phyloP scores from a whole-genome alignment of 2,888 invertebrate genomes.

The Dynastes maya region DNA sequence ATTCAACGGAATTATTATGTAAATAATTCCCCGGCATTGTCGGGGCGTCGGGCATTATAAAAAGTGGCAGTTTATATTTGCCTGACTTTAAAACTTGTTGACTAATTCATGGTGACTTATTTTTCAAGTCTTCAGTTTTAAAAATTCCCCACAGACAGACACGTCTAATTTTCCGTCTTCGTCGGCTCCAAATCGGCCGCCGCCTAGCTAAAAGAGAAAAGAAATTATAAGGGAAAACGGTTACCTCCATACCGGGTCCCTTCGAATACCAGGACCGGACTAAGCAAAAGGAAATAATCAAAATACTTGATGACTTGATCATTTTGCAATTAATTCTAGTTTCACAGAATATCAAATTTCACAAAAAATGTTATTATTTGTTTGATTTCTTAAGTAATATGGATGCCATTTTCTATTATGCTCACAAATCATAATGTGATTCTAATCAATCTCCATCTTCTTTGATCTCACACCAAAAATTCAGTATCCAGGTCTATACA shows the following conservation, averaged over 20 bases:
- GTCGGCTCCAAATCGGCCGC: conserved; percentile 51
- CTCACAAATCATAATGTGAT: too few relatives aligned
- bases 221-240: conserved; percentile 9
- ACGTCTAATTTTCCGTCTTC: conserved; percentile 58
- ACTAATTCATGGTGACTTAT: conserved; percentile 68
- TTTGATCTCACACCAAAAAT: too few relatives aligned
- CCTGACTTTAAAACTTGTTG: conserved; percentile 68
- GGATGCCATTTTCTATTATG: too few relatives aligned
- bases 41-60: conserved; percentile 59
- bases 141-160: conserved; percentile 61
- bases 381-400: too few relatives aligned
- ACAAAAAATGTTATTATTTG: too few relatives aligned
- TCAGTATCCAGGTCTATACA: too few relatives aligned
- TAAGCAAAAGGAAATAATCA: too few relatives aligned
- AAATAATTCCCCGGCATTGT: conserved; percentile 65
- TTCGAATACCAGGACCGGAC: neutral
- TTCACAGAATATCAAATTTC: too few relatives aligned
- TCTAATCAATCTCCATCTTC: too few relatives aligned
- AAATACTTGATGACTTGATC: too few relatives aligned
- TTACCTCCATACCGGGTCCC: neutral
- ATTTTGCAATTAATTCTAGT: too few relatives aligned
- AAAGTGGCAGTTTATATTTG: conserved; percentile 69
- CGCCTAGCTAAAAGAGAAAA: conserved; percentile 44
- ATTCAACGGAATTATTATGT: conserved; percentile 64
- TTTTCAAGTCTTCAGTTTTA: conserved; percentile 62